A percentile compares a stretch with the other conserved stretches of the same genome.
Evolutionary conservation across 2,797 vertebrate genomes (phyloP).

Genomic region (Fringilla coelebs): DNA sequence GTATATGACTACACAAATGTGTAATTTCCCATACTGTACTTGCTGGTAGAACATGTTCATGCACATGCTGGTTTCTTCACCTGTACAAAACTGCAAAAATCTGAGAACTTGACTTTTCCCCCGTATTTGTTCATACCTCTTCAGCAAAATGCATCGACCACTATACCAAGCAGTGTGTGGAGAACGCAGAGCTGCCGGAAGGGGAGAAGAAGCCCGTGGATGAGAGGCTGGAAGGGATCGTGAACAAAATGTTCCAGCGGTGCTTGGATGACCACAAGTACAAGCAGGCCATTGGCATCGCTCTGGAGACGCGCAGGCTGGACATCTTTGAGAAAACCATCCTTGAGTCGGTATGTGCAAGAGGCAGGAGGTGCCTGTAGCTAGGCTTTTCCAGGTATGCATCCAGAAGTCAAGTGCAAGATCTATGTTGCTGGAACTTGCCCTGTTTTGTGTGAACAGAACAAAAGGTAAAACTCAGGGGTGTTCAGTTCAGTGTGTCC

Average conservation of each 20-base stretch:
- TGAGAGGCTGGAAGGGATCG: conserved; percentile 94
- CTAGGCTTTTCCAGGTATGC: neutral
- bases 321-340: conserved; percentile 98
- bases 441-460: neutral
- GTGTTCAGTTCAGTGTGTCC: neutral
- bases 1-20: neutral
- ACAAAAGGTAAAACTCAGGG: neutral
- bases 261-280: conserved; percentile 98
- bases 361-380: neutral
- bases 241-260: conserved; percentile 98
- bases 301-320: conserved; percentile 92
- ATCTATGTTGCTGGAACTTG: neutral
- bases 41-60: neutral
- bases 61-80: neutral
- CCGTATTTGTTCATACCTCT: neutral
- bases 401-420: neutral
- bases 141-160: conserved; percentile 98
- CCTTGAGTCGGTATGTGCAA: conserved; percentile 87
- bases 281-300: conserved; percentile 97
- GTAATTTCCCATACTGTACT: neutral
- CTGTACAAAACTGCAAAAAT: neutral
- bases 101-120: neutral
- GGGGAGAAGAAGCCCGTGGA: conserved; percentile 92
- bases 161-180: conserved; percentile 96
- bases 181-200: conserved; percentile 93